Conservation (phyloP, 2,888 invertebrate species). For the Aleiodes testaceus region DNA sequence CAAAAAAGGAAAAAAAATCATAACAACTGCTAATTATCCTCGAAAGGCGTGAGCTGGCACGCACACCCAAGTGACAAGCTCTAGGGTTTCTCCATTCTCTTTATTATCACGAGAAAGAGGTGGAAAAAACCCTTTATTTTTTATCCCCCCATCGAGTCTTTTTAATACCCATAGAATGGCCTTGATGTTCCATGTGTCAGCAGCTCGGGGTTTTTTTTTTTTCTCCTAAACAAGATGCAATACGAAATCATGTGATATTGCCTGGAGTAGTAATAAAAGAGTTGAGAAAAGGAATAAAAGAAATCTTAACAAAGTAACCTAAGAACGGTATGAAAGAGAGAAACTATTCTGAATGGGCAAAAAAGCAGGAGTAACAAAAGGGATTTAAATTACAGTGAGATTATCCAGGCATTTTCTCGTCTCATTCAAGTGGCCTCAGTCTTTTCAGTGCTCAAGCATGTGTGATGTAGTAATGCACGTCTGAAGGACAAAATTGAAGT, state of each 20-base stretch:
- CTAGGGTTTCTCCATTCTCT: conserved; percentile 9
- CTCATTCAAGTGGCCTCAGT: conserved; percentile 15
- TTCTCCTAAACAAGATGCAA: background rate
- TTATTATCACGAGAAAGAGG: background rate
- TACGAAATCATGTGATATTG: conserved; percentile 10
- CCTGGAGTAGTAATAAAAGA: background rate
- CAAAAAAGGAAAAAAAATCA: conserved; percentile 29
- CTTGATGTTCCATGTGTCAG: background rate
- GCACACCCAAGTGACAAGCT: conserved; percentile 27
- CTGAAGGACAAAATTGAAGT: conserved; percentile 2
- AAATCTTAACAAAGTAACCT: background rate
- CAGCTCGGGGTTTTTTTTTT: no score
- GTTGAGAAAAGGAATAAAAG: conserved; percentile 1
- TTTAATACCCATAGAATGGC: conserved; percentile 8
- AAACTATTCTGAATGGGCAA: conserved; percentile 4
- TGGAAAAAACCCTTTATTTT: background rate
- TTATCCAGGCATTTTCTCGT: conserved; percentile 42
- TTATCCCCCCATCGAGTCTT: background rate
- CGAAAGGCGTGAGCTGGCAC: conserved; percentile 40
- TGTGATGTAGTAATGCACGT: conserved; percentile 17
- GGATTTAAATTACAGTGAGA: conserved; percentile 50
- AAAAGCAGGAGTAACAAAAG: conserved; percentile 16
- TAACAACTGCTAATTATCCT: conserved; percentile 40
- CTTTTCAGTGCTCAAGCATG: conserved; percentile 1
- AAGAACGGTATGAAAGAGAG: background rate